Evolutionary conservation across 2,797 vertebrate genomes (phyloP).

Genomic region (Onychomys torridus): DNA sequence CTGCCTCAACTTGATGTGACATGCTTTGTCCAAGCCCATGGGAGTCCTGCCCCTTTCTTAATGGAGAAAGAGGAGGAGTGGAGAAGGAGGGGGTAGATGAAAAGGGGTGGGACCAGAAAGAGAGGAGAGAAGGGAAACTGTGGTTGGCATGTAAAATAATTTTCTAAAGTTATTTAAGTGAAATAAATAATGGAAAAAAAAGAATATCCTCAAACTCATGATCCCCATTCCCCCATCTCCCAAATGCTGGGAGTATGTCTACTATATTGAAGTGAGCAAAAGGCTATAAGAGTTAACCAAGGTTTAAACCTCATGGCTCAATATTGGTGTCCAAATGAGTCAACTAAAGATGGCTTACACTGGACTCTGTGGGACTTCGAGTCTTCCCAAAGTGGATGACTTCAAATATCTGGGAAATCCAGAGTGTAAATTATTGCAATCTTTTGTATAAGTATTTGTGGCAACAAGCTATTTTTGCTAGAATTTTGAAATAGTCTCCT

Average conservation of each 20-base stretch:
- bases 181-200: no score
- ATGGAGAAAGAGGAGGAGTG: no score
- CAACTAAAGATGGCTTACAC: no score
- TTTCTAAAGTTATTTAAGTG: no score
- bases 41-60: no score
- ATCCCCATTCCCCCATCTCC: neutral
- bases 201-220: neutral
- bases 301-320: neutral
- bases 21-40: no score
- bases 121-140: no score
- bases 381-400: neutral
- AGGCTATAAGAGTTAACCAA: neutral
- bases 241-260: neutral
- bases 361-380: neutral
- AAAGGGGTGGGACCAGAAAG: no score
- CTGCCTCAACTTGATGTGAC: no score
- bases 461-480: no score
- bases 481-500: neutral
- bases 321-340: neutral
- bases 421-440: neutral
- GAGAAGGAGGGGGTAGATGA: no score
- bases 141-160: no score
- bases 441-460: neutral
- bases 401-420: neutral
- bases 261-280: neutral